These are phyloP conservation scores for Chauna torquata DNA, from an alignment of 2,113 vertebrate species.

Conservation along the genomic window DNA sequence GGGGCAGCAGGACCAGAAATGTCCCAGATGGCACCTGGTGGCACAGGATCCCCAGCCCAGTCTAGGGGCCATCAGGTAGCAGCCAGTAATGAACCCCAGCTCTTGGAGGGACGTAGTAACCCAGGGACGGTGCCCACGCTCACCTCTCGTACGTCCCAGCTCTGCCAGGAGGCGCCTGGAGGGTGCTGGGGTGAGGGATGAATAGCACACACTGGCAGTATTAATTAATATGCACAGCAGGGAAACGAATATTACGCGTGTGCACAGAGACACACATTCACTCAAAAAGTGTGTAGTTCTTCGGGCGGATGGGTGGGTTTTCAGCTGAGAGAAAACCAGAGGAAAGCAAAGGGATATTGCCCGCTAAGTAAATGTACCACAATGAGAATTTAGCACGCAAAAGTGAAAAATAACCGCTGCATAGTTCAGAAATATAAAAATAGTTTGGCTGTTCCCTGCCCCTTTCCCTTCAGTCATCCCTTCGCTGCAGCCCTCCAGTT, in stretches of 20 bases:
- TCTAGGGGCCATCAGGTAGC: neutral
- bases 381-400: neutral
- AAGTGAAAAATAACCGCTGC: slow-evolving; percentile 35
- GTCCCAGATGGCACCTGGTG: rapidly evolving
- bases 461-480: slow-evolving; percentile 26
- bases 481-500: neutral
- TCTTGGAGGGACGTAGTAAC: neutral
- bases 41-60: neutral
- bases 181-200: neutral
- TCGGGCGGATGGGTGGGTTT: neutral
- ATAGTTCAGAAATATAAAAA: slow-evolving; percentile 38
- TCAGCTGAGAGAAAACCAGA: neutral
- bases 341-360: neutral
- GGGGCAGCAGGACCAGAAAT: neutral
- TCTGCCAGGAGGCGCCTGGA: neutral
- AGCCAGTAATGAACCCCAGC: neutral
- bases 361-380: neutral
- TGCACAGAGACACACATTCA: neutral
- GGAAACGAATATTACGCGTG: rapidly evolving
- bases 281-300: neutral
- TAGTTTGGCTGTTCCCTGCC: slow-evolving; percentile 30
- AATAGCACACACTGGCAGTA: neutral
- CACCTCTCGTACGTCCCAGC: rapidly evolving
- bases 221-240: neutral
- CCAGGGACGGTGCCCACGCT: neutral